Evolutionary conservation across 2,797 vertebrate genomes (phyloP), one percentile per base, ranked within the genome.

Genomic region (Sternarchorhynchus goeldii): DNA sequence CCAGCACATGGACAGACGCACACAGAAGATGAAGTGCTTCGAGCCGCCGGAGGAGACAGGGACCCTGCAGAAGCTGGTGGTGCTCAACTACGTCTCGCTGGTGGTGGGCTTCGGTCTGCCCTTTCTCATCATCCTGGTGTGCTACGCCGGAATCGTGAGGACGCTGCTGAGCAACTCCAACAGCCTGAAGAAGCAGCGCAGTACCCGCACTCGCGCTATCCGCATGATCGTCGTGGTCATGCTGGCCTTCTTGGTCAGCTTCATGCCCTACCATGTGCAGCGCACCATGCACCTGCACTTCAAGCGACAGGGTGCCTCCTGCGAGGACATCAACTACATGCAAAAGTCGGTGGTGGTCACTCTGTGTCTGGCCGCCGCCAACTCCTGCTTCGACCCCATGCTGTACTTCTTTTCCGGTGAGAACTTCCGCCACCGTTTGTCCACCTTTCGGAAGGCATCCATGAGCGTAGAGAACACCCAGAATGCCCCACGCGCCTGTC

Each of bases 331-430:
- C 1, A 0, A 92, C 0, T 88, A 86, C 83, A 94, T 98, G 88
- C 97, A 98, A 88, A 99, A 99, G 83, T 94, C 90, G 0, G 97
- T 98, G 0, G 95, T 99, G 41, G 89, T 98, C 80, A 97, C 96
- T 0, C 91, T 98, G 68, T 94, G 94, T 70, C 89, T 99, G 78
- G 97, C 97, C 0, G 96, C 96, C 0, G 85, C 94, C 85, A 99
- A 99, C 79, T 96, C 95, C 18, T 99, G 97, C 89, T 97, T 98
- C 21, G 96, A 99, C 70, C 97, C 97, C 0, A 86, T 99, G 75
- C 93, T 99, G 5, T 99, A 99, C 72, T 99, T 98, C 85, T 99
- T 98, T 88, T 97, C 97, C 0, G 96, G 96, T 0, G 95, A 95
- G 5, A 95, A 94, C 82, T 98, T 98, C 86, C 93, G 95, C 29